phyloP scores from a whole-genome alignment of 2,888 invertebrate species.

The Dicyrtomina minuta region DNA sequence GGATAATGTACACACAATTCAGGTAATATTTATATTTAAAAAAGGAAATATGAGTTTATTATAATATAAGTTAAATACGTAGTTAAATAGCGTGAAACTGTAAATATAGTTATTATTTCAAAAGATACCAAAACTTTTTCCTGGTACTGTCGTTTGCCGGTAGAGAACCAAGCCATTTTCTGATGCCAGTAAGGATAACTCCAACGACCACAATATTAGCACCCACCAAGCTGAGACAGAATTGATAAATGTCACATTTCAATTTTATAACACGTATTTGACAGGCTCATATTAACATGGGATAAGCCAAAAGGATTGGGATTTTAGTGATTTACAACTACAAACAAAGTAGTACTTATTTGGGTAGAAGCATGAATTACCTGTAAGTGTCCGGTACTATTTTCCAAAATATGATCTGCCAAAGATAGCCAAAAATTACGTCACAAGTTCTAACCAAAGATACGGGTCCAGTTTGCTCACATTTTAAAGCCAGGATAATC shows the following conservation, averaged over 20 bases:
- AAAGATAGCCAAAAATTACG: conserved; percentile 86
- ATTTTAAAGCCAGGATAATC: conserved; percentile 79
- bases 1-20: too few species aligned
- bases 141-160: conserved; percentile 29
- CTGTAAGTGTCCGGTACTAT: conserved; percentile 42
- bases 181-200: conserved; percentile 34
- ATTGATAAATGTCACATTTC: background rate
- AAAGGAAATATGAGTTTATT: too few species aligned
- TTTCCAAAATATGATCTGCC: conserved; percentile 64
- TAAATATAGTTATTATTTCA: too few species aligned
- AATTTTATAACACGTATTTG: background rate
- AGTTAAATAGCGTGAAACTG: too few species aligned
- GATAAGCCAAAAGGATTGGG: too few species aligned
- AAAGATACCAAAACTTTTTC: conserved; percentile 25
- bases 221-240: conserved; percentile 37
- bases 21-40: too few species aligned
- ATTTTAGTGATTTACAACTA: background rate
- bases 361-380: conserved; percentile 20
- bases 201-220: conserved; percentile 36
- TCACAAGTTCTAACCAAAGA: conserved; percentile 86
- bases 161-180: conserved; percentile 40
- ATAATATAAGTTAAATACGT: too few species aligned
- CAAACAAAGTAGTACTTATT: background rate
- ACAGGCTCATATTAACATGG: background rate
- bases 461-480: conserved; percentile 89